These are phyloP conservation scores for Lates japonicus DNA, from an alignment of 2,797 vertebrate species.

Conservation along the genomic window DNA sequence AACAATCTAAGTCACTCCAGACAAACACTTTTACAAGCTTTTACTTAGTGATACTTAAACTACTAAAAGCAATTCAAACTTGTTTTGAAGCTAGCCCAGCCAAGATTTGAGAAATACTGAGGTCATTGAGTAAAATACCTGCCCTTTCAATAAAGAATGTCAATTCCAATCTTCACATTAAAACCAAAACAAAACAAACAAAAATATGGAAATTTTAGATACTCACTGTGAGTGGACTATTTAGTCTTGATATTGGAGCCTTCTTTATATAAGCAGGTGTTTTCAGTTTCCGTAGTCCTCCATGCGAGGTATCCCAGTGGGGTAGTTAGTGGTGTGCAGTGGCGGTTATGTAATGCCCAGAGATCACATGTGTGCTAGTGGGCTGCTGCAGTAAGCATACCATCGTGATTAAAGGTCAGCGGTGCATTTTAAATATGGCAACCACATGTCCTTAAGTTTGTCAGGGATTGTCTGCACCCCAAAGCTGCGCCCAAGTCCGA, in stretches of 20 bases:
- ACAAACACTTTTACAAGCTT: slow-evolving; percentile 18
- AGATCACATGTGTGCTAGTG: no score
- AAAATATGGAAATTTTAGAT: neutral
- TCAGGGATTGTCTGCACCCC: no score
- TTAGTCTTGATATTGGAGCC: neutral
- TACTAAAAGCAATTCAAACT: slow-evolving; percentile 12
- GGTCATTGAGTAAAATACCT: neutral
- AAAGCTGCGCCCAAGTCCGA: no score
- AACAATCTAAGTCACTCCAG: slow-evolving; percentile 27
- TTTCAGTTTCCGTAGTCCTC: neutral
- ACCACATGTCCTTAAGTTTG: no score
- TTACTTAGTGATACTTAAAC: slow-evolving; percentile 33
- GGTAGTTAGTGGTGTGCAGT: no score
- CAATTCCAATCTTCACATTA: neutral
- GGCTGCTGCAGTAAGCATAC: no score
- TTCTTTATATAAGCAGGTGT: neutral
- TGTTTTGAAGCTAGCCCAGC: neutral
- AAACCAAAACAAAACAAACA: neutral
- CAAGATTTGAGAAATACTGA: neutral
- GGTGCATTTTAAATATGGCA: no score
- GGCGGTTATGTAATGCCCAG: no score
- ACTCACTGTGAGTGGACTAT: neutral
- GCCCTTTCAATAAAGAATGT: neutral
- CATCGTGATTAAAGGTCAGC: no score
- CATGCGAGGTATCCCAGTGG: neutral